Evolutionary conservation across 2,797 vertebrate species (phyloP), one percentile per base, ranked within the genome.

Genomic region (Philypnodon macrostomus): DNA sequence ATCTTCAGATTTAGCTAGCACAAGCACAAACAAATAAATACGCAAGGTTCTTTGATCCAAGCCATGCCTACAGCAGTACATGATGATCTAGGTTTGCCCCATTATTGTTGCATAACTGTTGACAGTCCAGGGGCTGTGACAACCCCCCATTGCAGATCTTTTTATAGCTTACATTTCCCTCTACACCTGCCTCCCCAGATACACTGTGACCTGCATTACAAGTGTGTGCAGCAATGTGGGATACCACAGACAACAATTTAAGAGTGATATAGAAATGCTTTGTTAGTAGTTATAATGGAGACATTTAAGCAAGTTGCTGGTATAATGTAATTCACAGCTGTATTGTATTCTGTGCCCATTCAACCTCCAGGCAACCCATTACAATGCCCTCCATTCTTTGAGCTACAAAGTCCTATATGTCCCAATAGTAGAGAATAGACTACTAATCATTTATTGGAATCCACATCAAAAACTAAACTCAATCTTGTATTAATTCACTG

Each of bases 1-100:
- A 44, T 62, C 73, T 47, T 74, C 49, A 42, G 67, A 74, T 66
- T 66, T 66, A 51, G 47, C 51, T 36, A 24, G 42, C n/a, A 12
- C 54, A 53, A 24, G 42, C n/a, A 12, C 54, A 53, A 45, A 63
- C 63, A 79, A 64, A 63, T 30, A 35, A 39, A 59, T 56, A 75
- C 58, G 55, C 38, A 11, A 35, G 31, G 33, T 61, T 58, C 38
- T 36, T 34, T 13, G 12, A 64, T 58, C 13, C 47, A 37, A 63
- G 52, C 45, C 23, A 44, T 27, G 48, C 70, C 57, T 27, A 36
- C 15, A 77, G 61, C 57, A 33, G 18, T 44, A 45, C 55, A 46
- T 44, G 34, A 37, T 55, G 37, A 58, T 42, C 34, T 55, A 31
- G 41, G 4, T 55, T 53, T 57, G 32, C 70, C 54, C 58, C 26